Base-by-base conservation (phyloP, 2,797 vertebrate genomes). In the Tenualosa ilisha region DNA sequence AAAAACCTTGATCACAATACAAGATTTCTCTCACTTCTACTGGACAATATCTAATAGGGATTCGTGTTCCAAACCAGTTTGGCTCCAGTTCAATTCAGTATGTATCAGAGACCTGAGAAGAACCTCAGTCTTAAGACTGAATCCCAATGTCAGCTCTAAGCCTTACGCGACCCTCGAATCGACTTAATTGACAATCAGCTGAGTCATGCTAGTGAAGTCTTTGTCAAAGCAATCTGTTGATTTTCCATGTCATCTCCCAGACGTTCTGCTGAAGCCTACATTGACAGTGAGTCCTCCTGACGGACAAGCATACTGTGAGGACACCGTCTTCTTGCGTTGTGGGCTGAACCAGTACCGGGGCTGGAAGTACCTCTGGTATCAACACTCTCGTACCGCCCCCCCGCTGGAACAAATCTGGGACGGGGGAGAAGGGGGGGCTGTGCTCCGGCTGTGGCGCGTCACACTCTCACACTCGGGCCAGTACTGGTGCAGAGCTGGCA, bases 341-440 rank as follows among this genome's bases (percentile, higher is more conserved):
- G 68, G 68, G 40, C 31, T 75, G 68, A 31, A 40, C 1, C 13
- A 75, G 68, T 15, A 43, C 68, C 68, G 37, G 3, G 68, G 68
- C 31, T 75, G 68, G 68, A 75, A 75, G 68, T 75, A 75, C 68
- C 31, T 40, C 68, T 75, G 68, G 68, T 75, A 75, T 31, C 13
- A 13, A 5, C 31, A 15, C 5, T 40, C 31, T 6, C 31, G 13
- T 0, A 75, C 31, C 13, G 6, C 31, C 3, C 31, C 37, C 68
- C 68, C 68, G 6, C 68, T 75, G 31, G 68, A 40, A 31, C 68
- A 75, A 31, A 75, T 75, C 12, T 75, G 68, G 68, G 68, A 75
- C 17, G 68, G 68, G 31, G 68, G 68, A 43, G 31, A 31, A 75
- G 68, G 68, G 68, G 68, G 40, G 68, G 31, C 68, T 13, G 15